Conservation (phyloP, 2,888 invertebrate genomes). For the Dryomyza anilis region DNA sequence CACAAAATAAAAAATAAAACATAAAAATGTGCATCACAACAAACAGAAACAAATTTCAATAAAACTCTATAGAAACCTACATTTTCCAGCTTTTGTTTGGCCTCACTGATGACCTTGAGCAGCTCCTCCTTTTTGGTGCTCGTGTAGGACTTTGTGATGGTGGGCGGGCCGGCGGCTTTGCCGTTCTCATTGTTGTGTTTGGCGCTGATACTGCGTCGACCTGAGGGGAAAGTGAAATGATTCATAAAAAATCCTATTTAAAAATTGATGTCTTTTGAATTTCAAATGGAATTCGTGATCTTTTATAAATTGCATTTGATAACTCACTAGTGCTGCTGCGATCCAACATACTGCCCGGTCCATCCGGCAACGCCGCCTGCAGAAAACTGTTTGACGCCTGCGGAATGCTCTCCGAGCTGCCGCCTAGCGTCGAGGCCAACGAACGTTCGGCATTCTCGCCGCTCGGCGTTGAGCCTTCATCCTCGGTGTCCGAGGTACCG, state of each 20-base stretch:
- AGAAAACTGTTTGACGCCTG: slow-evolving; percentile 56
- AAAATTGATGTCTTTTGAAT: background rate
- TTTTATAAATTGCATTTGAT: background rate
- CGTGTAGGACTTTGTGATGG: slow-evolving; percentile 61
- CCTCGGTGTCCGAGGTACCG: slow-evolving; percentile 78
- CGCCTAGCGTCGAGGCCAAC: slow-evolving; percentile 69
- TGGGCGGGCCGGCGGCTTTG: slow-evolving; percentile 51
- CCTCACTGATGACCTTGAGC: slow-evolving; percentile 81
- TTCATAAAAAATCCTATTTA: background rate
- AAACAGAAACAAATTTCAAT: background rate
- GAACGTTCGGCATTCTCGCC: slow-evolving; percentile 80
- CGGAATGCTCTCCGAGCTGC: slow-evolving; percentile 70
- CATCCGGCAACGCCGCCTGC: slow-evolving; percentile 59
- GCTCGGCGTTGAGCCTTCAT: slow-evolving; percentile 78
- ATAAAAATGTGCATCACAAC: slow-evolving; percentile 19
- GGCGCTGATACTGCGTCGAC: slow-evolving; percentile 69
- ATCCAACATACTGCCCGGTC: slow-evolving; percentile 56
- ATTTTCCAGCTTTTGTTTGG: slow-evolving; percentile 82
- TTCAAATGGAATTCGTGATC: background rate
- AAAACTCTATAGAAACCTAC: slow-evolving; percentile 65
- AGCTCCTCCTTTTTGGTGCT: slow-evolving; percentile 72
- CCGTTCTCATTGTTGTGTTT: slow-evolving; percentile 63
- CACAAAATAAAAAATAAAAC: slow-evolving; percentile 24
- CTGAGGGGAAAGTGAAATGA: slow-evolving; percentile 47
- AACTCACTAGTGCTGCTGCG: slow-evolving; percentile 56